These are phyloP conservation scores for Drosophila parvula DNA, from an alignment of 1,140 invertebrate genomes.

Conservation along the genomic window DNA sequence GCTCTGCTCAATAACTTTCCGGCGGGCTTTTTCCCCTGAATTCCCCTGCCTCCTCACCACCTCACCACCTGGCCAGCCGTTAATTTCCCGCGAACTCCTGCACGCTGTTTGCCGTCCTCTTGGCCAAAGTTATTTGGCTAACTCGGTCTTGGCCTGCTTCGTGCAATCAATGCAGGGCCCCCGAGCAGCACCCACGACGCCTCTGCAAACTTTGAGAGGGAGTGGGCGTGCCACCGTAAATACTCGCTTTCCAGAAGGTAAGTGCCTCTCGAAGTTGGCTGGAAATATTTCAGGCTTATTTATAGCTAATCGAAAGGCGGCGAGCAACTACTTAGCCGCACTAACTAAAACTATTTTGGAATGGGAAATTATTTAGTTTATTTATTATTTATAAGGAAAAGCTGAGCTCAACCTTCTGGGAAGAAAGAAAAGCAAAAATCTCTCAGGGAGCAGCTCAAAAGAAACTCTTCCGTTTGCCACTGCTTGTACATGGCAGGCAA, in stretches of 20 bases:
- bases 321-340: constrained; percentile 4
- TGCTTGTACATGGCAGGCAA: too few species aligned
- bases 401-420: too few species aligned
- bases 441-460: too few species aligned
- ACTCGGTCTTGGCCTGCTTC: constrained; percentile 67
- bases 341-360: constrained; percentile 1
- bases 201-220: not conserved
- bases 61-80: constrained; percentile 20
- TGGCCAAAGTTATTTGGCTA: constrained; percentile 64
- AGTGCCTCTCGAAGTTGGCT: constrained; percentile 43
- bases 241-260: constrained; percentile 12
- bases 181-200: not conserved
- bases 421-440: too few species aligned
- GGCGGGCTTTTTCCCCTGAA: not conserved
- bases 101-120: constrained; percentile 21
- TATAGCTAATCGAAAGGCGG: constrained; percentile 38
- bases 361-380: not conserved
- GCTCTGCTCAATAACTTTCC: constrained; percentile 39
- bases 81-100: constrained; percentile 30
- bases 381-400: too few species aligned
- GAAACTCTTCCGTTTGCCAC: too few species aligned
- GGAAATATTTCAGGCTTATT: constrained; percentile 41
- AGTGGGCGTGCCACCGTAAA: constrained; percentile 35
- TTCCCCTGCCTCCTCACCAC: not conserved
- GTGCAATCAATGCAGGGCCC: constrained; percentile 16